Evolutionary conservation across 2,888 invertebrate genomes (phyloP).

Genomic region (Lysandra bellargus): DNA sequence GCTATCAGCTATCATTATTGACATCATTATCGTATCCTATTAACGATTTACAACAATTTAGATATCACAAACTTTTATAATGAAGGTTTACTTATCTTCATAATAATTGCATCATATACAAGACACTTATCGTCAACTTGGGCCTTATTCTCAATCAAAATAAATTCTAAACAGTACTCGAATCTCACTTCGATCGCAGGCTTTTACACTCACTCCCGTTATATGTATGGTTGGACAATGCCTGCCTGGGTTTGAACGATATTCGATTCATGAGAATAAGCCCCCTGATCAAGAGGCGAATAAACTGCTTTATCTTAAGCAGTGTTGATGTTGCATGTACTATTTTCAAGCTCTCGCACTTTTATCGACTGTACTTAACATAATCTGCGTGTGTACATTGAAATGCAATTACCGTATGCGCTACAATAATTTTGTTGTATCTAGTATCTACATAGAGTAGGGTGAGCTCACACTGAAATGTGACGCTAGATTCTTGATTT

Average conservation of each 20-base stretch:
- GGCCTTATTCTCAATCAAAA: neutral
- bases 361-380: conserved; percentile 2
- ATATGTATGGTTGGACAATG: too few species aligned
- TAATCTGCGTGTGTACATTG: conserved; percentile 1
- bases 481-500: too few species aligned
- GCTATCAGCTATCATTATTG: neutral
- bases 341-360: neutral
- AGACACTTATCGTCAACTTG: neutral
- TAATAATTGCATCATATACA: neutral
- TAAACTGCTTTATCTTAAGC: neutral
- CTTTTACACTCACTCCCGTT: too few species aligned
- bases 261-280: neutral
- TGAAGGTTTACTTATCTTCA: neutral
- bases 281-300: neutral
- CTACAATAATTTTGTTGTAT: neutral
- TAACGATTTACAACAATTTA: neutral
- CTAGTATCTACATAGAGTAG: too few species aligned
- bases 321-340: neutral
- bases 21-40: neutral
- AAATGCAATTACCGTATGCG: conserved; percentile 24
- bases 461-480: too few species aligned
- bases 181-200: too few species aligned
- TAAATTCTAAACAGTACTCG: too few species aligned
- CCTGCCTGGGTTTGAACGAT: too few species aligned
- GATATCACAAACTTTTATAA: neutral